phyloP scores from a whole-genome alignment of 2,797 vertebrate species.

The Lerista edwardsae region DNA sequence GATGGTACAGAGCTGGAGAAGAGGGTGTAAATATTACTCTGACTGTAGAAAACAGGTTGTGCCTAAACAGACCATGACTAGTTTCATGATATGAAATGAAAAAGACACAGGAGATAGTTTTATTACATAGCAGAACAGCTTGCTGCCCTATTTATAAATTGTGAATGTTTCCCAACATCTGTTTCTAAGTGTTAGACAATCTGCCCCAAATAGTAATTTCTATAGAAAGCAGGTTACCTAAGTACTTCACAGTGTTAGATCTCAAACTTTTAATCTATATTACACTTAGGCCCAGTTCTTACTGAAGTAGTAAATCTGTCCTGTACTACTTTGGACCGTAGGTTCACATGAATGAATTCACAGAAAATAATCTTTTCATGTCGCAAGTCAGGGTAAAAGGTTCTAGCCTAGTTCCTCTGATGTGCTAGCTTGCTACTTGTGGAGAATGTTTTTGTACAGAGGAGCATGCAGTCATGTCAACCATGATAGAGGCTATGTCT shows the following conservation, averaged over 20 bases:
- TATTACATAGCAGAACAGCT: constrained; percentile 25
- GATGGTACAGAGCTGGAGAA: constrained; percentile 48
- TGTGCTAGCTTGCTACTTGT: not conserved
- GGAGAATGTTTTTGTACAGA: not conserved
- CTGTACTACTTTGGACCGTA: not conserved
- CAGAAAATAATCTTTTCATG: not conserved
- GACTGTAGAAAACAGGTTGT: constrained; percentile 32
- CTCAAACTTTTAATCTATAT: not conserved
- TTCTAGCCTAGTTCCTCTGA: not conserved
- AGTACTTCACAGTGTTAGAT: not conserved
- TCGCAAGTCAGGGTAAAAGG: not conserved
- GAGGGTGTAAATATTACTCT: constrained; percentile 39
- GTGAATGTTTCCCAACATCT: constrained; percentile 9
- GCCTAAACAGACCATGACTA: constrained; percentile 28
- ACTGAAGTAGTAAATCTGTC: not conserved
- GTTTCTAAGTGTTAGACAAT: not conserved
- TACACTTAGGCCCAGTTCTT: not conserved
- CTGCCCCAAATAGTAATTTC: not conserved
- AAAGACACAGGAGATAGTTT: not conserved
- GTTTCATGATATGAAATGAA: constrained; percentile 10
- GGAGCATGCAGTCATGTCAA: not conserved
- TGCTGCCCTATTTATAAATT: constrained; percentile 15
- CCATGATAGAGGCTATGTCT: not conserved
- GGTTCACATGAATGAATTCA: not conserved
- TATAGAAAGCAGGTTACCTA: not conserved